Evolutionary conservation across 2,888 invertebrate species (phyloP), one percentile per base, ranked within the genome.

Genomic region (Hipparchia sbordonii): DNA sequence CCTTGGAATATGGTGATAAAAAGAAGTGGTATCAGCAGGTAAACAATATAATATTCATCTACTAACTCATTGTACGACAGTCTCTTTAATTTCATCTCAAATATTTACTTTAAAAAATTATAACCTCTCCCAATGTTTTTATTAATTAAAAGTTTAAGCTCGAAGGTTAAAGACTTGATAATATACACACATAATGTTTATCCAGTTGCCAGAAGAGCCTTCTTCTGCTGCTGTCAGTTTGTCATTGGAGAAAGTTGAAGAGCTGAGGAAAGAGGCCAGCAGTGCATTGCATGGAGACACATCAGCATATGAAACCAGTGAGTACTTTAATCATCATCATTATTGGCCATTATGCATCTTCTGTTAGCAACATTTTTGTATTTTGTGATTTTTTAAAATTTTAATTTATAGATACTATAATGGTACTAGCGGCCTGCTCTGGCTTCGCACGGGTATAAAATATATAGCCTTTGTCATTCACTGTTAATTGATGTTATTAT

Each of bases 1-100:
- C 88, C 69, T 85, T 94, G 51, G 94, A 94, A 78, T 92, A 91
- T 82, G 92, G 90, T 60, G 94, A 93, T 66, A 90, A 92, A 76
- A 94, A 94, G 84, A 96, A 96, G 83, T 96, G 96, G 96, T 96
- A 95, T 82, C 93, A 95, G 75, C 95, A 95, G 88, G 95, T 95
- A 90, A 23, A 52, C 6, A 39, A 8, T 12, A 33, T 33, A 12
- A 52, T 6, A 23, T 57, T 13, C 56, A n/a, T 56, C 6, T 59
- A 59, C 6, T 9, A 6, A 33, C 10, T 33, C 39, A 9, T 60
- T 5, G 6, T 39, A 13, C 6, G 0, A 60, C 10, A 60, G 39
- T 0, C 23, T 8, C 13, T 57, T 13, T 1, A 7, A 8, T 6
- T 57, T 13, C 59, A 59, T 8, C 57, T 23, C 4, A 8, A 8